A percentile compares a stretch with the other conserved stretches of the same genome.
Conservation (phyloP, 2,113 vertebrate species). For the Pterocles orientalis region DNA sequence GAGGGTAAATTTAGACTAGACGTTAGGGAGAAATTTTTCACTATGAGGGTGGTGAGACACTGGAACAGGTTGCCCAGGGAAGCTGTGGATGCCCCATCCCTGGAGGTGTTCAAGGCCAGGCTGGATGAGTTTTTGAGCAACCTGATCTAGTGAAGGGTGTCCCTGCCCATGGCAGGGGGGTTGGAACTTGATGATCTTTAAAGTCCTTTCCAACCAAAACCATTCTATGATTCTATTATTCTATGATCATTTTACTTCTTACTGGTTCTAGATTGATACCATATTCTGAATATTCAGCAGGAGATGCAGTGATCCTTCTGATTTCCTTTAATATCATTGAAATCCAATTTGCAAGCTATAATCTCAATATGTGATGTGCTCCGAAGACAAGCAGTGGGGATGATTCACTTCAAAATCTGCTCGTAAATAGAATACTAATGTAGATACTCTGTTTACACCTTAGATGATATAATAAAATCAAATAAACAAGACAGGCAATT, state of each 20-base stretch:
- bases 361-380: neutral
- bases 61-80: too few relatives aligned
- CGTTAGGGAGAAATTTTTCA: too few relatives aligned
- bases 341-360: neutral
- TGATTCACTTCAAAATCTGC: neutral
- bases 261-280: neutral
- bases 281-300: neutral
- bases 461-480: neutral
- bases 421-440: neutral
- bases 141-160: too few relatives aligned
- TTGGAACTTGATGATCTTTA: too few relatives aligned
- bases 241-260: neutral
- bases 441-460: neutral
- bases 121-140: too few relatives aligned
- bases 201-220: too few relatives aligned
- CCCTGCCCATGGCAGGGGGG: too few relatives aligned
- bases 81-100: too few relatives aligned
- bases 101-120: too few relatives aligned
- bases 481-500: neutral
- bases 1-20: too few relatives aligned
- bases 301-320: neutral
- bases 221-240: too few relatives aligned
- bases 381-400: neutral
- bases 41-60: too few relatives aligned
- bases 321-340: neutral